These are phyloP conservation scores for Cantharis lateralis DNA, from an alignment of 2,888 invertebrate species.

Conservation along the genomic window DNA sequence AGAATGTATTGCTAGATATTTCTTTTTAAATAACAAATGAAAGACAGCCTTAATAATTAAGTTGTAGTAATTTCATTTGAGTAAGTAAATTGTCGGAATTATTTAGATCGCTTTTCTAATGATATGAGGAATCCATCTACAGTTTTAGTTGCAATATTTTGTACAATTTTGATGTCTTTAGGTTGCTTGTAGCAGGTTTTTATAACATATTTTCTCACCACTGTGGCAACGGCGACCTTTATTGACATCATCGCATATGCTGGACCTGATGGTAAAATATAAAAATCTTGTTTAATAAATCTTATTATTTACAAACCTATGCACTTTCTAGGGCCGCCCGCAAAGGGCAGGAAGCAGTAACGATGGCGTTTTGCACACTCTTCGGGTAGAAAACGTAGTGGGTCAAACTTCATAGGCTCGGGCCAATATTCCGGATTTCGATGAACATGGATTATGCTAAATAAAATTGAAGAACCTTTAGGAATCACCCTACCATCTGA, in stretches of 20 bases:
- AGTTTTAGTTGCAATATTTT: background rate
- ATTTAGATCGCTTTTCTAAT: background rate
- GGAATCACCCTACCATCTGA: background rate
- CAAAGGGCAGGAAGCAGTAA: constrained; percentile 2
- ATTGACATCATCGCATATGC: background rate
- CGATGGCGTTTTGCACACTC: constrained; percentile 8
- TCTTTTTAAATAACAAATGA: no score
- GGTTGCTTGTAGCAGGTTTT: background rate
- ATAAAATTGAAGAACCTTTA: background rate
- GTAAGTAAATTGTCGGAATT: no score
- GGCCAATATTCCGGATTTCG: background rate
- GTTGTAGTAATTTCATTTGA: no score
- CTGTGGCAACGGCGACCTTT: background rate
- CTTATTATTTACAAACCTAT: background rate
- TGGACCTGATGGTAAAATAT: background rate
- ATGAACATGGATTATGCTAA: background rate
- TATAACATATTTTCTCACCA: background rate
- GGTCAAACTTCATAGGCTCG: constrained; percentile 11
- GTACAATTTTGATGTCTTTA: background rate
- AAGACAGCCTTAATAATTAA: no score
- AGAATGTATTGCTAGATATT: no score
- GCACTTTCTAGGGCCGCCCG: background rate
- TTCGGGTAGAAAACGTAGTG: constrained; percentile 12
- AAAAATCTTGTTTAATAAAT: background rate
- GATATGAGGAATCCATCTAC: background rate